phyloP scores from a whole-genome alignment of 2,113 vertebrate species.

The Muntiacus reevesi region DNA sequence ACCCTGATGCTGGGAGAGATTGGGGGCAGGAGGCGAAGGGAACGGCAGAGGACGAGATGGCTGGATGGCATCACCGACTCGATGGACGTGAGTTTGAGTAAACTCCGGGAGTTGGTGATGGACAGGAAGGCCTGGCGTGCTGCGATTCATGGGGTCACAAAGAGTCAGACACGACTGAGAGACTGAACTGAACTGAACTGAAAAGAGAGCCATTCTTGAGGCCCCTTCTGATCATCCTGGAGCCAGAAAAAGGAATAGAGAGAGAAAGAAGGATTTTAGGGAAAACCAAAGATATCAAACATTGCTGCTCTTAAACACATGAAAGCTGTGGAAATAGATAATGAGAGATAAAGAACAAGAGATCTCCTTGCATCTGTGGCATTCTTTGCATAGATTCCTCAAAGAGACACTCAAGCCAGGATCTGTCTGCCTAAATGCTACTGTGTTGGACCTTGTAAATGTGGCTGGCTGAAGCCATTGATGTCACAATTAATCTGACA shows the following conservation, averaged over 20 bases:
- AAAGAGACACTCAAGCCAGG: background rate
- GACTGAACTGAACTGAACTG: no score
- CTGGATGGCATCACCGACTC: no score
- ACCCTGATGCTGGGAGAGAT: no score
- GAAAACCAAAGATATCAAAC: background rate
- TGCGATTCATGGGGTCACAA: no score
- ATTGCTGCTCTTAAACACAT: background rate
- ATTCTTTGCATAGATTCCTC: constrained; percentile 21
- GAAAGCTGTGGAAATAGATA: background rate
- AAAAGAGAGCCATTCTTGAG: background rate
- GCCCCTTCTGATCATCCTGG: background rate
- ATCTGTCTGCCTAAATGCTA: background rate
- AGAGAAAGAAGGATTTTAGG: constrained; percentile 13
- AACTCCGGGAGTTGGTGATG: no score
- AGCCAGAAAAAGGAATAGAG: background rate
- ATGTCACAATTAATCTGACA: constrained; percentile 29
- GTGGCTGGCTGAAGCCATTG: background rate
- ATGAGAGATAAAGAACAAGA: background rate
- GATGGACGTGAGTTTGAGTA: no score
- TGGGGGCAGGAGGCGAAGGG: no score
- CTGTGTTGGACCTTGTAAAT: background rate
- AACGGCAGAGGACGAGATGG: no score
- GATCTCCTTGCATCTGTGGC: background rate
- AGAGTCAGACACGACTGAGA: no score
- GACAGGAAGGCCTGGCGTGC: no score